These are phyloP conservation scores for Radopholus similis DNA, from an alignment of 1,140 invertebrate genomes.

Conservation along the genomic window DNA sequence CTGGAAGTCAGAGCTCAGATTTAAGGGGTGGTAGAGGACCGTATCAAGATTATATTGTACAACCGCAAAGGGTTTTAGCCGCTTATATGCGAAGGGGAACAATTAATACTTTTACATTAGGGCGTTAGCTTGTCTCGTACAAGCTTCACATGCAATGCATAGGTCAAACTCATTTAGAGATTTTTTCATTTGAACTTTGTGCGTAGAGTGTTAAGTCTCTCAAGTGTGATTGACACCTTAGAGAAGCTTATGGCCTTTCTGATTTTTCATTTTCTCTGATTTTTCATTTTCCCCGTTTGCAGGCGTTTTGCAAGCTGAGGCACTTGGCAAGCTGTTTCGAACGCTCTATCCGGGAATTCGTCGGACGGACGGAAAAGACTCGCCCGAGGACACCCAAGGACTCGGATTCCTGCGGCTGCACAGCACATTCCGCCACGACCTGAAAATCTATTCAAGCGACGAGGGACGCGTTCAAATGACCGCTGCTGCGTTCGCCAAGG, in stretches of 20 bases:
- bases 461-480: slow-evolving; percentile 99
- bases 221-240: too few species aligned
- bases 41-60: too few species aligned
- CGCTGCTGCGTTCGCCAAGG: slow-evolving; percentile 97
- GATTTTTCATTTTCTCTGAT: not conserved
- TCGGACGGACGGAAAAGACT: slow-evolving; percentile 69
- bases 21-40: too few species aligned
- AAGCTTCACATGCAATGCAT: too few species aligned
- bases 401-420: slow-evolving; percentile 86
- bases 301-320: slow-evolving; percentile 45
- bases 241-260: too few species aligned
- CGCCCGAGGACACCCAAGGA: slow-evolving; percentile 75
- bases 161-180: not conserved
- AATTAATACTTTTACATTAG: too few species aligned
- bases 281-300: slow-evolving; percentile 10
- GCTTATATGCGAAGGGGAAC: too few species aligned
- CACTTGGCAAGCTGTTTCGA: slow-evolving; percentile 91
- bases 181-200: too few species aligned
- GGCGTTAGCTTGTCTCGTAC: too few species aligned
- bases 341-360: slow-evolving; percentile 86
- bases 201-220: too few species aligned
- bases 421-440: slow-evolving; percentile 94
- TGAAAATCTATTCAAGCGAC: slow-evolving; percentile 99
- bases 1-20: too few species aligned
- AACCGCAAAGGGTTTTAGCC: too few species aligned